Base-by-base conservation (phyloP, 1,140 invertebrate species). In the Drosophila ercepeae region DNA sequence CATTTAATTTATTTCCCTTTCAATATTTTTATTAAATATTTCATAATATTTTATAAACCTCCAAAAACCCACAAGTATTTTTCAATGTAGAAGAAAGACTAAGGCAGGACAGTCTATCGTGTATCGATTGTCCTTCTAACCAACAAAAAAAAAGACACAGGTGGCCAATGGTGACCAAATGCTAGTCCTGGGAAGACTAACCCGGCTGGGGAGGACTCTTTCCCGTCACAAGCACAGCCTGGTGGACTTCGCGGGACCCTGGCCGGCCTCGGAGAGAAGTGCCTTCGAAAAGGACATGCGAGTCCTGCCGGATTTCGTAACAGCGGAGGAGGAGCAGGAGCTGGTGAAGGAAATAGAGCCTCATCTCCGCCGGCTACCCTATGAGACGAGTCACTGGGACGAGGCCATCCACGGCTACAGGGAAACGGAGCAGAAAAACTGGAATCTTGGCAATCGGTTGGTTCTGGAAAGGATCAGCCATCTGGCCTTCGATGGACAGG, bases 311-410 rank as follows among this genome's bases (percentile, higher is more conserved):
- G 92, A 99, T 89, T 99, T 99, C 92, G 92, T 99, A 1, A 94
- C 92, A 4, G 92, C 93, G 59, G 91, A 93, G 4, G 98, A 99
- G 91, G 98, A 99, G 90, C 78, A 92, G 0, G 84, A 90, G 1
- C 90, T 99, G 4, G 81, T 98, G 0, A 91, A 93, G 19, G 98
- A 99, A 93, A 92, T 98, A 36, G 96, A 99, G 69, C 97, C 97
- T 0, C 95, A 97, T 67, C 93, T 99, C 77, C 97, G 95, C 91
- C 92, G 95, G 75, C 92, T 99, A 65, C 93, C 96, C 90, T 99
- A 99, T 92, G 97, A 99, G 92, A 95, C 94, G 89, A 95, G 96
- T 83, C 97, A 99, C 91, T 99, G 98, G 98, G 99, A 99, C 93
- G 95, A 99, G 98, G 98, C 98, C 0, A 99, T 99, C 83, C 96